Base-by-base conservation (phyloP, 2,888 invertebrate species). In the Acrocera orbiculus region DNA sequence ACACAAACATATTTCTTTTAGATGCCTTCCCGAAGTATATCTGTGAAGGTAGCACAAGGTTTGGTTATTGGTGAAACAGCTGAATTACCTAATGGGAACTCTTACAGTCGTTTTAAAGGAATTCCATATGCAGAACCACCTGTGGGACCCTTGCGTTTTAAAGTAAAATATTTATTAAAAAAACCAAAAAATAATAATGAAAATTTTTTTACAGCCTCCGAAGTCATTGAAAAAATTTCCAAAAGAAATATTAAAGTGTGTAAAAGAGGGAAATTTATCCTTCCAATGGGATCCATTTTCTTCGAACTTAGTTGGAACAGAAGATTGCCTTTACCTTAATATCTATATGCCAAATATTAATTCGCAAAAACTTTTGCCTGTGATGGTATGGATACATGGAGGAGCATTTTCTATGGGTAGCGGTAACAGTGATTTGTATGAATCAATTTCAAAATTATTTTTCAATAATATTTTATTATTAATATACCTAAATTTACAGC, bases 81-180 rank as follows among this genome's bases (percentile, higher is more conserved):
- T 7, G 51, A 49, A 30, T 57, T 62, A 24, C 47, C 51, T 2
- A 61, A 58, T 44, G 58, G 62, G 6, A 45, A 53, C 28, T 36
- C 54, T 23, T 69, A 61, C 45, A 60, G 53, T 40, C 56, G 56
- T 16, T 70, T 67, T 43, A 62, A 63, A 40, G 65, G 69, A 3
- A 63, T 70, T 29, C 70, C 70, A 0, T 70, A 67, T 44, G 70
- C 70, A 2, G 62, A 63, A 36, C 66, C 70, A 15, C 70, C 70
- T 11, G 30, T 69, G 16, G 66, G 58, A 2, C 44, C 52, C 4
- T 41, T 62, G 4, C 46, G 62, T 28, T 63, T 57, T 36, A 47
- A 50, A 43, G 61, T 62, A 47, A 44, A 42, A 34, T n/a, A n/a
- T n/a, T 5, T 5, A 1, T 11, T 20, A 3, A 3, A 6, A 20